Conservation (phyloP, 2,888 invertebrate genomes). For the Lepas anatifera region DNA sequence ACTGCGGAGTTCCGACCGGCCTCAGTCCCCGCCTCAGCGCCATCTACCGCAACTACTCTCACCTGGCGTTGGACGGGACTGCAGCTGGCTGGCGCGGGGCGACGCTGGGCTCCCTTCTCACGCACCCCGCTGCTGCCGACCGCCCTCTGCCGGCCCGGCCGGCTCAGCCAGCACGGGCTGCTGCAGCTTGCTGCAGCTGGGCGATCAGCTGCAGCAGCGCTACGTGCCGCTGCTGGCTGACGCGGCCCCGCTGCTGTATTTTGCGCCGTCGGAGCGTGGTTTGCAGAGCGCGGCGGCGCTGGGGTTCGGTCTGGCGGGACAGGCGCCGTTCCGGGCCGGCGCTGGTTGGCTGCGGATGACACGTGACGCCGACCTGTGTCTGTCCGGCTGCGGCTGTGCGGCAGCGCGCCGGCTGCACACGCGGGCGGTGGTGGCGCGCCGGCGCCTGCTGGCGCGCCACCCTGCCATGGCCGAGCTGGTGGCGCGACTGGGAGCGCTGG, state of each 20-base stretch:
- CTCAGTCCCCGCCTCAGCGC: neutral
- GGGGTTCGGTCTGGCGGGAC: neutral
- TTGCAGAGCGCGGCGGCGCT: neutral
- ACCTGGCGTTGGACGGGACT: neutral
- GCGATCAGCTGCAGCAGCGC: neutral
- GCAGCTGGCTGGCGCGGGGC: neutral
- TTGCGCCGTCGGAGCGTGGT: neutral
- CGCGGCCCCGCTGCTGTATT: neutral
- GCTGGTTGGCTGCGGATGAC: neutral
- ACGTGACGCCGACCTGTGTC: neutral
- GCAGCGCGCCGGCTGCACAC: neutral
- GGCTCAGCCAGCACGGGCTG: neutral
- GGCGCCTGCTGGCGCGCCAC: neutral
- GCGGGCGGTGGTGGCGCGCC: neutral
- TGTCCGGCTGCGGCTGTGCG: neutral
- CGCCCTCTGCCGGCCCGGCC: neutral
- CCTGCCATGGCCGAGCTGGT: neutral
- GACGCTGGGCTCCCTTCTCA: neutral
- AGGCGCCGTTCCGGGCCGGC: neutral
- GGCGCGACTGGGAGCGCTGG: neutral
- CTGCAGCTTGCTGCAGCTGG: constrained; percentile 3
- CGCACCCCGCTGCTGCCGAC: neutral
- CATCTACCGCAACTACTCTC: neutral
- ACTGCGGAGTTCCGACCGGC: neutral
- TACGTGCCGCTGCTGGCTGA: neutral